phyloP scores from a whole-genome alignment of 2,797 vertebrate genomes.

The Sebastes kiyomatsui region DNA sequence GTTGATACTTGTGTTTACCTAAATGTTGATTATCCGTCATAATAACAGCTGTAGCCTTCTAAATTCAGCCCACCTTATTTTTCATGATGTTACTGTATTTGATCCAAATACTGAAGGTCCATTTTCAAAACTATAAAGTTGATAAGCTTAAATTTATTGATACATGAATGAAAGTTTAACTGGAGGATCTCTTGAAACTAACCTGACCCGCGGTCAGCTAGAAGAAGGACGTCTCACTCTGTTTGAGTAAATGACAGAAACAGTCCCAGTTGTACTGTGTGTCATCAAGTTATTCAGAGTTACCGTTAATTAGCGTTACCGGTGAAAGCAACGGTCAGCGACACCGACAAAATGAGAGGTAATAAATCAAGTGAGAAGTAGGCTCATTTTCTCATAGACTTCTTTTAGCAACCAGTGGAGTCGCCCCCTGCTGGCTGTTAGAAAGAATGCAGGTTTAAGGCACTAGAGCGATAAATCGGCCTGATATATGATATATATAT shows the following conservation, averaged over 20 bases:
- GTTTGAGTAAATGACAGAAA: not conserved
- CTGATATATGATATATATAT: not conserved
- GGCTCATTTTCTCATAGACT: no score
- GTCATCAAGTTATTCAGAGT: not conserved
- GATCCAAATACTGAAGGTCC: not conserved
- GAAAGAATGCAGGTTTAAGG: no score
- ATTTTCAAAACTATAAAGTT: not conserved
- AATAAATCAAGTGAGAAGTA: no score
- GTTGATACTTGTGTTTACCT: not conserved
- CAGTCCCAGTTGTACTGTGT: not conserved
- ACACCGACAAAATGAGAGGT: no score
- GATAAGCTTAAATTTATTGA: not conserved
- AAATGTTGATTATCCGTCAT: not conserved
- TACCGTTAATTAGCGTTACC: not conserved
- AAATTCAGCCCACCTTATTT: not conserved
- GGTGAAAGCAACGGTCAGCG: not conserved
- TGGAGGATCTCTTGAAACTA: not conserved
- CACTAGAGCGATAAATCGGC: no score
- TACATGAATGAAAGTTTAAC: not conserved
- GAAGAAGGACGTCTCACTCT: not conserved
- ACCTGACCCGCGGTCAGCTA: not conserved
- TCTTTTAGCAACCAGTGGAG: no score
- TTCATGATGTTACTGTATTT: not conserved
- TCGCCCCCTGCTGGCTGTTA: no score
- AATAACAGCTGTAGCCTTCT: not conserved